Evolutionary conservation across 2,113 vertebrate genomes (phyloP), one percentile per base, ranked within the genome.

Genomic region (Trogon surrucura): DNA sequence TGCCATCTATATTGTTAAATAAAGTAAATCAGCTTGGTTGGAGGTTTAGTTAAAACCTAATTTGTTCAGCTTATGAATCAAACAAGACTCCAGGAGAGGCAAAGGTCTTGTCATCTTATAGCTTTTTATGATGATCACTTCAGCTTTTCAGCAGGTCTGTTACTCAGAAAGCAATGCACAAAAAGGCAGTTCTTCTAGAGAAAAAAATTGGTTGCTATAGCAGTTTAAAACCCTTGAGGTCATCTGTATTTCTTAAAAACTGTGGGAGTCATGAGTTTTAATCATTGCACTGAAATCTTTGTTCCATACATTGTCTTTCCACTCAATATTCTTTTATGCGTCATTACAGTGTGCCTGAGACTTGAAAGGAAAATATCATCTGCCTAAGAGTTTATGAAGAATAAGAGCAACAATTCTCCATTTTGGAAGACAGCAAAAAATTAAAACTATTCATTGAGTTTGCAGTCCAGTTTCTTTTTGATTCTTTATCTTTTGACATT

Each of bases 211-310:
- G 66, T 86, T 90, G 78, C 65, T 95, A 36, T 81, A 85, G 91
- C 48, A 57, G 25, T 65, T 95, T 79, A 81, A 81, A 80, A 78
- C 86, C 44, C 77, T 94, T 82, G 51, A 86, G 80, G 90, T 97
- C 75, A 96, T 91, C 79, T 80, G 60, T 94, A 81, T 95, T 96
- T 87, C 50, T 48, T 85, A 85, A 85, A 96, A 95, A 54, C 44
- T 45, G 34, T 64, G 62, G 70, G 58, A 91, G 23, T 84, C n/a
- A 47, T 50, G n/a, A 85, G 26, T 29, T 84, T 89, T 92, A 87
- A 87, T 82, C 9, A 0, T 83, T 85, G 23, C 14, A 32, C 60
- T 64, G 51, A 90, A 91, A 64, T 92, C 69, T 88, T 90, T 16
- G 0, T 78, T 79, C 56, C 67, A 67, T 85, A 54, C 44, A 8